Base-by-base conservation (phyloP, 2,888 invertebrate species). In the Taphrorychus bicolor region DNA sequence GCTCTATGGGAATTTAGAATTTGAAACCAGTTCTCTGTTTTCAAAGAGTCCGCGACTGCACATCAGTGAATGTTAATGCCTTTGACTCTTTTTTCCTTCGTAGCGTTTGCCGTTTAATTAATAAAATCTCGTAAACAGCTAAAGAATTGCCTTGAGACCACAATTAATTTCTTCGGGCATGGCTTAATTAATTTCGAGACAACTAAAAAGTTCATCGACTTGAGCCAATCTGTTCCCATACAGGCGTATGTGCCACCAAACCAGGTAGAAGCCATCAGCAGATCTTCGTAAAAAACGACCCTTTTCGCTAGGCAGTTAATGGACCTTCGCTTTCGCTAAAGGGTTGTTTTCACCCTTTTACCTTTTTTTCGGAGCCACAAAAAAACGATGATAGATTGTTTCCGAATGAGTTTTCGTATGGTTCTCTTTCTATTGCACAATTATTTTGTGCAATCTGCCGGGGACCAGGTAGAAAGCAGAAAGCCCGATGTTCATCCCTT, bases 341-440 rank as follows among this genome's bases (percentile, higher is more conserved):
- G 70, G 70, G 70, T 70, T 70, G 70, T 70, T 66, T 69, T 70
- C 63, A 70, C 70, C 66, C 69, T 66, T 66, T 70, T 62, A 40
- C 42, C 63, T 62, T 66, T 66, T 66, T 70, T 69, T n/a, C n/a
- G 56, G 23, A 22, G 54, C 64, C 69, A 64, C 65, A 65, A 65
- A 69, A 68, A 69, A 69, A 60, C 45, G 60, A 53, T 67, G 67
- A 67, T 67, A 67, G 67, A 67, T 67, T 53, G 59, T 62, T 62
- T 67, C 62, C 59, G 62, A 62, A 62, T 67, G 62, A 67, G 62
- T 59, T 53, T 67, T 62, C 58, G 51, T 57, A 57, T 52, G 51
- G 57, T 32, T 59, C 61, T 52, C 61, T 66, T 23, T 61, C 40
- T 66, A 64, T 67, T 70, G 58, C 61, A 59, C 67, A 65, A 68